Percentiles rank a stretch among this genome's conserved stretches.
Evolutionary conservation across 2,113 vertebrate species (phyloP).

Genomic region (Labrus mixtus): DNA sequence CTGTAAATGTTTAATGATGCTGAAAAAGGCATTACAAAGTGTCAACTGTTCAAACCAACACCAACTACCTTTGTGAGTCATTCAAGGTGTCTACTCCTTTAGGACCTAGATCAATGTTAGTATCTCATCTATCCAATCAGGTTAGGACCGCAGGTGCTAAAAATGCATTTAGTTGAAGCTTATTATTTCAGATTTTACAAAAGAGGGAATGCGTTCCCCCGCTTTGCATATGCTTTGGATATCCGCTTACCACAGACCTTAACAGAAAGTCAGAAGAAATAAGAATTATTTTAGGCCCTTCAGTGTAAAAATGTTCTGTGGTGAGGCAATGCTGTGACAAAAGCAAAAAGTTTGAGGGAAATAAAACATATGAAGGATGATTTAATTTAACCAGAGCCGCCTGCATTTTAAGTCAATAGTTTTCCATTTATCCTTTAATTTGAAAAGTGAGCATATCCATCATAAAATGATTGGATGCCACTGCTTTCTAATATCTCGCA

Average conservation of each 20-base stretch:
- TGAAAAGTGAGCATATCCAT: neutral
- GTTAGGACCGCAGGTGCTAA: too few relatives aligned
- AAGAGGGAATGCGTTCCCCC: too few relatives aligned
- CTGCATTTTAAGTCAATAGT: neutral
- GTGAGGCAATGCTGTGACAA: neutral
- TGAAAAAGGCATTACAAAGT: too few relatives aligned
- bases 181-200: too few relatives aligned
- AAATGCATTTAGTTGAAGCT: too few relatives aligned
- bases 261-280: neutral
- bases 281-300: neutral
- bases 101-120: too few relatives aligned
- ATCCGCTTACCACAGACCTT: neutral
- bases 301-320: neutral
- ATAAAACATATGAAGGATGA: neutral
- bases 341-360: neutral
- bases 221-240: too few relatives aligned
- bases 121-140: too few relatives aligned
- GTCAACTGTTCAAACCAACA: too few relatives aligned
- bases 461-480: neutral
- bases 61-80: too few relatives aligned
- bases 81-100: too few relatives aligned
- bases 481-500: constrained; percentile 6
- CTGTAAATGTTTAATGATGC: too few relatives aligned
- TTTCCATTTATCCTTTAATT: neutral
- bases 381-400: neutral